Percentiles rank a stretch among this genome's conserved stretches.
Evolutionary conservation across 2,113 vertebrate genomes (phyloP).

Genomic region (Sphyrna mokarran): DNA sequence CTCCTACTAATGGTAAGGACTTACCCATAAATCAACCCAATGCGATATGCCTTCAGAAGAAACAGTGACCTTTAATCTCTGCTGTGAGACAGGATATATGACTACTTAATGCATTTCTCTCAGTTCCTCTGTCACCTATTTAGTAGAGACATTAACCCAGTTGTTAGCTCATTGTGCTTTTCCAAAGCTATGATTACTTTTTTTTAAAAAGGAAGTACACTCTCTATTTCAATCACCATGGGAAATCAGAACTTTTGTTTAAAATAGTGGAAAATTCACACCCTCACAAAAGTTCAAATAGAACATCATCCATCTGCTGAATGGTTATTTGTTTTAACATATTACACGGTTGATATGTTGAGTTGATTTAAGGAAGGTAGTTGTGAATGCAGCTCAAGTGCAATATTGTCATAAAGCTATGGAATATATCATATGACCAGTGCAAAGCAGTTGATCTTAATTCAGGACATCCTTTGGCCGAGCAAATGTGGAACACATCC

Average conservation of each 20-base stretch:
- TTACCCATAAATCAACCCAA: not conserved
- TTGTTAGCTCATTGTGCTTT: not conserved
- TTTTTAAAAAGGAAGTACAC: not conserved
- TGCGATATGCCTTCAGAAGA: not conserved
- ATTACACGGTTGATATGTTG: too few relatives aligned
- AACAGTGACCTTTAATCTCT: not conserved
- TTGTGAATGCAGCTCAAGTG: too few relatives aligned
- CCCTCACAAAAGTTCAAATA: not conserved
- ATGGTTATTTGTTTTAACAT: too few relatives aligned
- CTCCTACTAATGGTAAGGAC: not conserved
- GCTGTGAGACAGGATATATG: not conserved
- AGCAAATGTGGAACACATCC: too few relatives aligned
- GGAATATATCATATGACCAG: too few relatives aligned
- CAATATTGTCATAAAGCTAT: too few relatives aligned
- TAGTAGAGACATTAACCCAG: not conserved
- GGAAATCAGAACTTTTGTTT: not conserved
- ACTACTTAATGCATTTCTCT: not conserved
- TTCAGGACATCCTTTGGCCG: too few relatives aligned
- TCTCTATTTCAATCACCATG: not conserved
- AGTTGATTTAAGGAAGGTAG: too few relatives aligned
- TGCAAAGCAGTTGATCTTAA: too few relatives aligned
- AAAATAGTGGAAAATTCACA: not conserved
- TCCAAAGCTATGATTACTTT: not conserved
- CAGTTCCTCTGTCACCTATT: not conserved
- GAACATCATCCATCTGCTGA: too few relatives aligned